Conservation (phyloP, 2,113 vertebrate species). For the Ranitomeya variabilis region DNA sequence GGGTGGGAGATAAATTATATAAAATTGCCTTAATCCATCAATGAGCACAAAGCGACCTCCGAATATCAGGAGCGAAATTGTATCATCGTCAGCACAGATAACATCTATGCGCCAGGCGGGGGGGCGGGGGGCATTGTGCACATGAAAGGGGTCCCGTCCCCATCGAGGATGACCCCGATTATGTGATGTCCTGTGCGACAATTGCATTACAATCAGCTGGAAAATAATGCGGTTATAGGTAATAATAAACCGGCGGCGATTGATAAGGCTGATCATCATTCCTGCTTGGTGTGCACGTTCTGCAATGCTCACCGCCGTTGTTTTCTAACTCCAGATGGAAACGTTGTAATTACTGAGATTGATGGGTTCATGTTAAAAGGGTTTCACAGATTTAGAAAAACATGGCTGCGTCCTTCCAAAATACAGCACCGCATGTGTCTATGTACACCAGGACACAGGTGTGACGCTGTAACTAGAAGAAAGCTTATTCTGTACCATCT, state of each 20-base stretch:
- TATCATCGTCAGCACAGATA: background rate
- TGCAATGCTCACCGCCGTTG: background rate
- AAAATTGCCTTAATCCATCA: slow-evolving; percentile 30
- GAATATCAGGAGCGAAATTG: slow-evolving; percentile 11
- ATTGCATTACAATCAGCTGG: slow-evolving; percentile 11
- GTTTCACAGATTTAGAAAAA: background rate
- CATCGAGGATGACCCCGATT: background rate
- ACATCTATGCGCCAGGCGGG: background rate
- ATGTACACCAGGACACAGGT: background rate
- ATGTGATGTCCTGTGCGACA: background rate
- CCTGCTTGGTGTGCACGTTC: background rate
- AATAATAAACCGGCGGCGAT: background rate
- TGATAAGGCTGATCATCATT: background rate
- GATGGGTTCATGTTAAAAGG: background rate
- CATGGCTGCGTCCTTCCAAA: background rate
- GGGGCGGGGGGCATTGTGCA: background rate
- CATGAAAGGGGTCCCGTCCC: background rate
- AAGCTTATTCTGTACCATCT: background rate
- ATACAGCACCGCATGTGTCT: background rate
- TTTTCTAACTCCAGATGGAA: background rate
- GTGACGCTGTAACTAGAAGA: background rate
- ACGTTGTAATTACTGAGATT: background rate
- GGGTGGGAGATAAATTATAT: slow-evolving; percentile 7
- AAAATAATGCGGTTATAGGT: background rate
- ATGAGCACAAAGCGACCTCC: slow-evolving; percentile 2